Evolutionary conservation across 2,888 invertebrate genomes (phyloP).

Genomic region (Arctia plantaginis): DNA sequence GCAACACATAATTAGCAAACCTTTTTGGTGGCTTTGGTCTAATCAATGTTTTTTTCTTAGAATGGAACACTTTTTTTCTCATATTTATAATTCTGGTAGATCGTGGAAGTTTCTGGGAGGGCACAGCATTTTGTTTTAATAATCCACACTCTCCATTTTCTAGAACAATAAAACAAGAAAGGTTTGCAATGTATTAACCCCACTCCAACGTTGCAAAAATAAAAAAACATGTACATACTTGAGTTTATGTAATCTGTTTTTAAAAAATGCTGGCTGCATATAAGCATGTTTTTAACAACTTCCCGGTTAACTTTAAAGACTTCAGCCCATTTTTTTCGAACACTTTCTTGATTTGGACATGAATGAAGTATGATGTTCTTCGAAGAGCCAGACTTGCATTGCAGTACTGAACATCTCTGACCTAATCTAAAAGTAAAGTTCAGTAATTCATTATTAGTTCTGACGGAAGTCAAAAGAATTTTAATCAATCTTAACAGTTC

Average conservation of each 20-base stretch:
- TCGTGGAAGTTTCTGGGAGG: slow-evolving; percentile 37
- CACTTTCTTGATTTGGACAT: slow-evolving; percentile 42
- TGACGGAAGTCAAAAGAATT: background rate
- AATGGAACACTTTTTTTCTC: slow-evolving; percentile 13
- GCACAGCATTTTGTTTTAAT: slow-evolving; percentile 43
- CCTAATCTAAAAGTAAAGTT: slow-evolving; percentile 26
- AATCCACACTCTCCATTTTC: slow-evolving; percentile 31
- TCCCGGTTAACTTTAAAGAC: slow-evolving; percentile 41
- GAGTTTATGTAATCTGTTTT: slow-evolving; percentile 40
- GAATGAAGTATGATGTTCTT: slow-evolving; percentile 39
- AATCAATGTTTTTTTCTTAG: slow-evolving; percentile 13
- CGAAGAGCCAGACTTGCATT: slow-evolving; percentile 36
- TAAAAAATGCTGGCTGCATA: slow-evolving; percentile 45
- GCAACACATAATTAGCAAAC: slow-evolving; percentile 1
- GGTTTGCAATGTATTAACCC: background rate
- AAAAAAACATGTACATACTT: slow-evolving; percentile 33
- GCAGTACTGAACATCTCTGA: slow-evolving; percentile 44
- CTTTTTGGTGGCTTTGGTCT: slow-evolving; percentile 11
- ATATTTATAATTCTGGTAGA: slow-evolving; percentile 25
- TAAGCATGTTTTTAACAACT: slow-evolving; percentile 41
- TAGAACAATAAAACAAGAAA: slow-evolving; percentile 14
- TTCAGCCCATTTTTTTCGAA: slow-evolving; percentile 47
- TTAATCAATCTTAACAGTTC: background rate
- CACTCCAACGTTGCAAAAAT: background rate
- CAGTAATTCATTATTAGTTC: background rate